These are phyloP conservation scores for Ochropleura leucogaster DNA, from an alignment of 2,888 invertebrate species.

Conservation along the genomic window DNA sequence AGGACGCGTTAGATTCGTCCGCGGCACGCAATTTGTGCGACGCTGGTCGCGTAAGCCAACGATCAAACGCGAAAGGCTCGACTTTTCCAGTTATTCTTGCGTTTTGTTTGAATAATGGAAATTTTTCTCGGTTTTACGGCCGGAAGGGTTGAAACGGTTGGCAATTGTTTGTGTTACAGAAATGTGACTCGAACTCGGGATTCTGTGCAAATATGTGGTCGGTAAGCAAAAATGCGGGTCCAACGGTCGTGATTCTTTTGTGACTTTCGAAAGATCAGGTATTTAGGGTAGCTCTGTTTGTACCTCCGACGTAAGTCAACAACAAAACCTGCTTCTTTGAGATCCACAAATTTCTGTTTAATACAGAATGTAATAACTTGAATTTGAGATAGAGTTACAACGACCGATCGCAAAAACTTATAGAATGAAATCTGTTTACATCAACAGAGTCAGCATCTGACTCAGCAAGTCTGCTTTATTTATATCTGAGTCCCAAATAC, in stretches of 20 bases:
- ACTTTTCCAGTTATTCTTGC: constrained; percentile 60
- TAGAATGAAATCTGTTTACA: constrained; percentile 51
- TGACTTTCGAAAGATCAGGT: constrained; percentile 50
- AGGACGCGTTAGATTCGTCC: constrained; percentile 45
- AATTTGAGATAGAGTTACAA: constrained; percentile 13
- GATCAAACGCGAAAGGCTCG: constrained; percentile 51
- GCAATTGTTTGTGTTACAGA: constrained; percentile 61
- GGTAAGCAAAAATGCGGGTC: constrained; percentile 54
- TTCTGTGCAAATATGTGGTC: constrained; percentile 54
- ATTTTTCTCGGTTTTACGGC: constrained; percentile 58
- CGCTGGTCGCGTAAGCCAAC: constrained; percentile 50
- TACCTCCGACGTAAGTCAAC: constrained; percentile 14
- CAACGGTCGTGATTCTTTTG: constrained; percentile 51
- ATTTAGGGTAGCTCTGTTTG: constrained; percentile 39
- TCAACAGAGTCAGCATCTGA: constrained; percentile 33
- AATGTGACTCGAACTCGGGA: constrained; percentile 59
- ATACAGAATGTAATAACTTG: constrained; percentile 1
- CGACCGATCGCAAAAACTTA: constrained; percentile 26
- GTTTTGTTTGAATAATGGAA: constrained; percentile 63
- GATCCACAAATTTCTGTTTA: constrained; percentile 22
- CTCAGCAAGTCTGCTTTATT: constrained; percentile 1
- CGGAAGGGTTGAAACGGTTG: constrained; percentile 52
- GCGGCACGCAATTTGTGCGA: constrained; percentile 48
- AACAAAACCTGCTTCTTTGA: constrained; percentile 7
- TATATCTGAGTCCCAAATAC: constrained; percentile 14